A percentile compares a stretch with the other conserved stretches of the same genome.
phyloP scores from a whole-genome alignment of 2,888 invertebrate genomes.

The Calliopum simillimum region DNA sequence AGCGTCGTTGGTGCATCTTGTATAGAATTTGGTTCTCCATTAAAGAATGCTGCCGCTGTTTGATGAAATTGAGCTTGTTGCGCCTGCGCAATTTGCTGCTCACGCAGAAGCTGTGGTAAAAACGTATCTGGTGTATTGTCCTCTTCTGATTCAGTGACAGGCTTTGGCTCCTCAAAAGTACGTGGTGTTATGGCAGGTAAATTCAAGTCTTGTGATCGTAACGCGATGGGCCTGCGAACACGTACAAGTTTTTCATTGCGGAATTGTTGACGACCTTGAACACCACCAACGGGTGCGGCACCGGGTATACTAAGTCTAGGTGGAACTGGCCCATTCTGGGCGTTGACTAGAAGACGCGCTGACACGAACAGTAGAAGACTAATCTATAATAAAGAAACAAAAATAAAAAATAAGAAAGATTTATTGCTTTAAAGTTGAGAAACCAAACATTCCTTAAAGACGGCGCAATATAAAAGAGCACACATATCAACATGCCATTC shows the following conservation, averaged over 20 bases:
- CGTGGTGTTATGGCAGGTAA: slow-evolving; percentile 67
- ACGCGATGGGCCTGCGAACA: slow-evolving; percentile 66
- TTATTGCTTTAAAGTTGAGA: too few species aligned
- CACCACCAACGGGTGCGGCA: slow-evolving; percentile 68
- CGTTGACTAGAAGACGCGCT: slow-evolving; percentile 53
- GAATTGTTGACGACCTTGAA: slow-evolving; percentile 56
- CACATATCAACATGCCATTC: too few species aligned
- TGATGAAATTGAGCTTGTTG: slow-evolving; percentile 65
- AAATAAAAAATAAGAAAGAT: too few species aligned
- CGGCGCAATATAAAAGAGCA: too few species aligned
- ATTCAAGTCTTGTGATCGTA: slow-evolving; percentile 69
- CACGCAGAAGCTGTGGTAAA: slow-evolving; percentile 67
- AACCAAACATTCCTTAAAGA: too few species aligned
- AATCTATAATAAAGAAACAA: slow-evolving; percentile 44
- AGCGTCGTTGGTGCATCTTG: slow-evolving; percentile 67
- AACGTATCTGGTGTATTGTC: slow-evolving; percentile 72
- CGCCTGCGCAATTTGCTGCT: slow-evolving; percentile 61
- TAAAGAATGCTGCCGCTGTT: slow-evolving; percentile 58
- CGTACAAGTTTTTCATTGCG: slow-evolving; percentile 60
- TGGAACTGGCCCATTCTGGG: slow-evolving; percentile 73
- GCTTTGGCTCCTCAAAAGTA: slow-evolving; percentile 69
- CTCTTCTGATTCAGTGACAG: slow-evolving; percentile 77
- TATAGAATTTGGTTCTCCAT: slow-evolving; percentile 56
- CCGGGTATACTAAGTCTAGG: slow-evolving; percentile 76
- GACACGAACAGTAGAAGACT: slow-evolving; percentile 13